Evolutionary conservation across 2,113 vertebrate genomes (phyloP).

Genomic region (Reinhardtius hippoglossoides): DNA sequence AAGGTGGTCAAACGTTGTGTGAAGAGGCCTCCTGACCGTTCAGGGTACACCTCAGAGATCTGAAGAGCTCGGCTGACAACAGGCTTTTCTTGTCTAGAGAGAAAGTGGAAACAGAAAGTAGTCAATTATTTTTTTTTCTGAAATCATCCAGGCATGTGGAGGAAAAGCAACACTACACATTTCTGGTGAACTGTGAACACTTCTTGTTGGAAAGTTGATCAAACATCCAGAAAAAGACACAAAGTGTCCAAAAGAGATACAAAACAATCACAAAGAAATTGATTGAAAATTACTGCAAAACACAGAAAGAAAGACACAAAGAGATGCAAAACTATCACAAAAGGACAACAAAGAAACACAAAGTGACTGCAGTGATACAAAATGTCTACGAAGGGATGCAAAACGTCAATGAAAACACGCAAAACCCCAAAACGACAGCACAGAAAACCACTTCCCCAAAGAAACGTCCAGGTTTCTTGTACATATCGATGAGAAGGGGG

Average conservation of each 20-base stretch:
- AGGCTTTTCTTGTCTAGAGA: conserved; percentile 43
- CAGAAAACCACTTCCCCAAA: background rate
- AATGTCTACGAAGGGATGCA: background rate
- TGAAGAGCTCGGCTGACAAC: conserved; percentile 8
- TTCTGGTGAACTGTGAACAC: too few species aligned
- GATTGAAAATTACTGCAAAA: too few species aligned
- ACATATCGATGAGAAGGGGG: too few species aligned
- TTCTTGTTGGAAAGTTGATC: too few species aligned
- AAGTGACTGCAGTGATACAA: too few species aligned
- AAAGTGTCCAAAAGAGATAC: background rate
- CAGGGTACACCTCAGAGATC: conserved; percentile 22
- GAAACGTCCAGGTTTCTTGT: too few species aligned
- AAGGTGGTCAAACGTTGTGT: background rate
- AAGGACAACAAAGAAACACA: background rate
- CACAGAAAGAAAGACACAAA: background rate
- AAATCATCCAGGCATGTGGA: background rate
- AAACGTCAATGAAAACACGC: background rate
- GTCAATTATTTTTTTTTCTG: background rate
- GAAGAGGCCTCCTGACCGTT: background rate
- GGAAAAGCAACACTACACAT: background rate
- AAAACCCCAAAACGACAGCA: background rate
- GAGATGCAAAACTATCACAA: background rate
- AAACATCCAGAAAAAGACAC: too few species aligned
- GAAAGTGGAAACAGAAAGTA: conserved; percentile 21
- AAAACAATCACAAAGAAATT: background rate